These are phyloP conservation scores for Centrocercus urophasianus DNA, from an alignment of 2,113 vertebrate species.

Conservation along the genomic window DNA sequence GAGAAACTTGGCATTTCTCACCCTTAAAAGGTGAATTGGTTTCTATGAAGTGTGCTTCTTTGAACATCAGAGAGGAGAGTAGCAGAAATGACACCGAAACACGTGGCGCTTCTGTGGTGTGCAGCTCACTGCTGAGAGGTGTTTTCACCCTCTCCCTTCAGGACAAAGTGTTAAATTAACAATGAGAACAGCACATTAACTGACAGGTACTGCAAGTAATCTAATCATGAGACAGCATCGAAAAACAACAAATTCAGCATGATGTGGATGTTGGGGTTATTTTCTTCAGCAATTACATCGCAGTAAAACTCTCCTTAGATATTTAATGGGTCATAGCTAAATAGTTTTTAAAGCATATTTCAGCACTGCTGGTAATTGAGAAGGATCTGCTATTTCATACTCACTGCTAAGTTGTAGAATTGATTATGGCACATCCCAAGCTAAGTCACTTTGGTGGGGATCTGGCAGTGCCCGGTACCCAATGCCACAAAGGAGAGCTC, in stretches of 20 bases:
- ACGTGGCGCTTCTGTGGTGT: conserved; percentile 64
- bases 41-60: conserved; percentile 5
- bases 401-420: conserved; percentile 34
- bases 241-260: background rate
- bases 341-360: conserved; percentile 19
- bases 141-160: conserved; percentile 36
- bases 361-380: conserved; percentile 1
- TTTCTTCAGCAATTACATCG: conserved; percentile 38
- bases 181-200: conserved; percentile 46
- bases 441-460: background rate
- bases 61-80: background rate
- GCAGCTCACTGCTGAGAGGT: conserved; percentile 4
- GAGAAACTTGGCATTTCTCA: conserved; percentile 11
- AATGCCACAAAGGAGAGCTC: conserved; percentile 6
- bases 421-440: conserved; percentile 47
- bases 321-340: background rate
- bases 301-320: background rate
- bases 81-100: conserved; percentile 36
- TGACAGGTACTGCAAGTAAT: conserved; percentile 47
- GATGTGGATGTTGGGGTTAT: background rate
- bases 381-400: conserved; percentile 32
- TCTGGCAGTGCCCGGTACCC: background rate
- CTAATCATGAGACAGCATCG: conserved; percentile 51
- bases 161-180: conserved; percentile 65
- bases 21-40: conserved; percentile 26